Evolutionary conservation across 2,113 vertebrate genomes (phyloP).

Genomic region (Microtus montanus): DNA sequence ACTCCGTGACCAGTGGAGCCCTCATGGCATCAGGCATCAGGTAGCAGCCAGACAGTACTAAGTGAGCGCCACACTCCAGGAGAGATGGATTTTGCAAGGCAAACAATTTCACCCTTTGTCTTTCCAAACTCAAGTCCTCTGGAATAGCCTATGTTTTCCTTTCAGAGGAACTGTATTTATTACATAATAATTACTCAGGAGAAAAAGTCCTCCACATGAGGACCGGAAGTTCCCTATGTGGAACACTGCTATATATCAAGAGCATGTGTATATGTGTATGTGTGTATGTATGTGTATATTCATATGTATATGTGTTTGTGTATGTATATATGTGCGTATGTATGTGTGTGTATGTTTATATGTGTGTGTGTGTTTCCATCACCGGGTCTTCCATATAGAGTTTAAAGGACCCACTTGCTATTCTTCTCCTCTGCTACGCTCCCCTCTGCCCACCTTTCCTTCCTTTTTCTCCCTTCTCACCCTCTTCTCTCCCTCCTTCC

Average conservation of each 20-base stretch:
- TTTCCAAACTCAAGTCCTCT: background rate
- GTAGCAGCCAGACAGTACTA: background rate
- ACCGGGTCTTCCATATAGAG: background rate
- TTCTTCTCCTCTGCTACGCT: no score
- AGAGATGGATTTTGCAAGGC: background rate
- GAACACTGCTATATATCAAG: no score
- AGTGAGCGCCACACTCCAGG: background rate
- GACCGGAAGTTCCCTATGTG: background rate
- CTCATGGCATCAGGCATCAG: rapidly evolving
- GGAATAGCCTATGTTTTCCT: background rate
- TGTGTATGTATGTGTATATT: background rate
- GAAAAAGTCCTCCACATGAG: slow-evolving; percentile 1
- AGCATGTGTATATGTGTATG: background rate
- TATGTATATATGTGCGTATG: background rate
- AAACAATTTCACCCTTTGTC: background rate
- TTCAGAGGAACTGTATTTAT: background rate
- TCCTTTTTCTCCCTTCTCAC: background rate
- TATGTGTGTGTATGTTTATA: background rate
- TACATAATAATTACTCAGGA: slow-evolving; percentile 7
- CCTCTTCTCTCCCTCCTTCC: no score
- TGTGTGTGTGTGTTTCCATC: background rate
- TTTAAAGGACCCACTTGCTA: background rate
- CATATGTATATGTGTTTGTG: background rate
- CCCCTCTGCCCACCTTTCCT: no score
- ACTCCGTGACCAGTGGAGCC: background rate